These are phyloP conservation scores for Rhinolophus ferrumequinum DNA, from an alignment of 2,113 vertebrate genomes.

Conservation along the genomic window DNA sequence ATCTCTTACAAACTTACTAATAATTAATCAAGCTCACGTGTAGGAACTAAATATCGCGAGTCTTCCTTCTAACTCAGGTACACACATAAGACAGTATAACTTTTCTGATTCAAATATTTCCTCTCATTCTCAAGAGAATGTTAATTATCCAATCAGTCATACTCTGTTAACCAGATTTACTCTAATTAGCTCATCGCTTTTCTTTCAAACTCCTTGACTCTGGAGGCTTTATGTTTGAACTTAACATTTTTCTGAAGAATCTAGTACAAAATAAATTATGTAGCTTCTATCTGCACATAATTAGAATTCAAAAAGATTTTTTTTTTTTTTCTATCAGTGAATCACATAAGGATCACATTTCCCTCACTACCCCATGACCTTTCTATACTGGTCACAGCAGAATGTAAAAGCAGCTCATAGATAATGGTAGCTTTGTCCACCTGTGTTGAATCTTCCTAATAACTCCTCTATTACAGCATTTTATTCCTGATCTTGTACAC, in stretches of 20 bases:
- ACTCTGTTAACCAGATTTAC: conserved; percentile 13
- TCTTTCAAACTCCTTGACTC: conserved; percentile 30
- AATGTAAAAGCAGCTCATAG: conserved; percentile 60
- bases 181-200: conserved; percentile 61
- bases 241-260: conserved; percentile 62
- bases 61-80: conserved; percentile 14
- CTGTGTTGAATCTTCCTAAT: conserved; percentile 57
- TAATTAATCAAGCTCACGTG: background rate
- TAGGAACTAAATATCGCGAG: background rate
- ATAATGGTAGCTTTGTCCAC: conserved; percentile 64
- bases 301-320: conserved; percentile 61
- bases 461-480: conserved; percentile 71
- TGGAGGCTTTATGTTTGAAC: conserved; percentile 61
- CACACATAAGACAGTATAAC: background rate
- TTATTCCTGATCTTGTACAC: conserved; percentile 67
- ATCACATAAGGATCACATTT: conserved; percentile 59
- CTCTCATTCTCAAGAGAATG: conserved; percentile 14
- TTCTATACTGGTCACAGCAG: conserved; percentile 70
- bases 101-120: conserved; percentile 58
- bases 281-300: conserved; percentile 31
- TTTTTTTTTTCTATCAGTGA: conserved; percentile 23
- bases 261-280: conserved; percentile 66
- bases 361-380: conserved; percentile 47
- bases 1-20: background rate
- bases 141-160: background rate